These are phyloP conservation scores for Bryconaethiops microstoma DNA, from an alignment of 2,797 vertebrate genomes.

Conservation along the genomic window DNA sequence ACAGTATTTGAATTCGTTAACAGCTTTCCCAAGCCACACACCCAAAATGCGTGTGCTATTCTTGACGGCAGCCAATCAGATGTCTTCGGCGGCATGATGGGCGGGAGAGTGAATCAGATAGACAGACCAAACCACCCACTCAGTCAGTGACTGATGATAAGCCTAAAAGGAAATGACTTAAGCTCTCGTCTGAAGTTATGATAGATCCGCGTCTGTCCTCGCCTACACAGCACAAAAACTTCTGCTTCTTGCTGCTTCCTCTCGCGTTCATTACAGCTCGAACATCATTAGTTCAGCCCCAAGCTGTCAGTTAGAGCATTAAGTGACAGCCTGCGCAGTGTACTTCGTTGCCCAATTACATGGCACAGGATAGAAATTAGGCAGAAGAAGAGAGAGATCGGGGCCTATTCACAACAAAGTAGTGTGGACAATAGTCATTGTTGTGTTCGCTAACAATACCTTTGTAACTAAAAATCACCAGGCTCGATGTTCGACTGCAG, in stretches of 20 bases:
- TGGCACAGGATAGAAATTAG: background rate
- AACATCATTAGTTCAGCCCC: constrained; percentile 48
- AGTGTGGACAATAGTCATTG: background rate
- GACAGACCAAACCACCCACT: constrained; percentile 33
- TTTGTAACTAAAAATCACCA: constrained; percentile 23
- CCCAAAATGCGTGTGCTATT: background rate
- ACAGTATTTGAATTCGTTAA: background rate
- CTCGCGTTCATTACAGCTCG: constrained; percentile 32
- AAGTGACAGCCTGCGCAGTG: constrained; percentile 17
- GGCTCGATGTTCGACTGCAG: background rate
- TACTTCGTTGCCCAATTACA: constrained; percentile 23
- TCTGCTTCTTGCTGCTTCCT: constrained; percentile 21
- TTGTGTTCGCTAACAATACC: constrained; percentile 15
- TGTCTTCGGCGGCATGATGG: constrained; percentile 24
- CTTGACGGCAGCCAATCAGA: constrained; percentile 40
- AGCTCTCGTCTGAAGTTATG: constrained; percentile 37
- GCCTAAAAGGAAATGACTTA: constrained; percentile 41
- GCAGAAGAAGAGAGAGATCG: background rate
- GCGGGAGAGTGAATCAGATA: constrained; percentile 42
- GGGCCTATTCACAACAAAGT: background rate
- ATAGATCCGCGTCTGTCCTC: constrained; percentile 40
- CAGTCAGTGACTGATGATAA: constrained; percentile 50
- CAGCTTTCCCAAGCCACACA: background rate
- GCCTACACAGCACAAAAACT: constrained; percentile 34
- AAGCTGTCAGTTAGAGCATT: constrained; percentile 39